Conservation (phyloP, 2,888 invertebrate genomes). For the Cephalotes varians region DNA sequence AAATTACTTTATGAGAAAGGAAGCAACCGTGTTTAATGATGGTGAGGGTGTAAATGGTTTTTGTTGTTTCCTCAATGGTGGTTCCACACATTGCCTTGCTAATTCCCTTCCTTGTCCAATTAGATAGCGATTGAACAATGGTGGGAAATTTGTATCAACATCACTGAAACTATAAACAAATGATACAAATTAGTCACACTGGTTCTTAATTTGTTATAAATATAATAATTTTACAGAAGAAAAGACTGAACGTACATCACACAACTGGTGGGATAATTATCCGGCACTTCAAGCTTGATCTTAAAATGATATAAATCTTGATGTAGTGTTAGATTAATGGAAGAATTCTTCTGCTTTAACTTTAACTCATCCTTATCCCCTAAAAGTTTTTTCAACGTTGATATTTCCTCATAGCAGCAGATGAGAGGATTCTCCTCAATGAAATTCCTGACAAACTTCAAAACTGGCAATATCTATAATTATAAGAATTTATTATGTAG, state of each 20-base stretch:
- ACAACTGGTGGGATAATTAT: slow-evolving; percentile 88
- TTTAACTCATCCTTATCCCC: slow-evolving; percentile 88
- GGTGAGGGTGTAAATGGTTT: slow-evolving; percentile 88
- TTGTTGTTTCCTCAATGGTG: slow-evolving; percentile 88
- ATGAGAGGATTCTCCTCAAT: slow-evolving; percentile 90
- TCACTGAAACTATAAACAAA: slow-evolving; percentile 86
- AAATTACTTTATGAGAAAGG: slow-evolving; percentile 87
- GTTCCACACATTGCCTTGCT: slow-evolving; percentile 90
- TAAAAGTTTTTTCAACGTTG: slow-evolving; percentile 87
- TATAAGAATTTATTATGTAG: slow-evolving; percentile 46
- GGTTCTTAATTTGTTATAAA: neutral
- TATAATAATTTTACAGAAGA: slow-evolving; percentile 3
- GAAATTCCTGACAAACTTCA: slow-evolving; percentile 89
- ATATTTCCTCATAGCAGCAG: slow-evolving; percentile 91
- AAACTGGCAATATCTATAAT: slow-evolving; percentile 87
- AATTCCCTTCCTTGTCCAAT: slow-evolving; percentile 90
- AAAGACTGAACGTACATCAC: slow-evolving; percentile 85
- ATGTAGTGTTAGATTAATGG: slow-evolving; percentile 87
- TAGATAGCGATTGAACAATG: slow-evolving; percentile 88
- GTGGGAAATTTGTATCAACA: slow-evolving; percentile 89
- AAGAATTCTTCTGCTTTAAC: slow-evolving; percentile 89
- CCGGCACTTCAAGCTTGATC: slow-evolving; percentile 88
- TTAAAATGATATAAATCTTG: slow-evolving; percentile 89
- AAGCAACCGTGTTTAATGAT: slow-evolving; percentile 88
- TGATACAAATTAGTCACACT: neutral